phyloP scores from a whole-genome alignment of 2,113 vertebrate species.

The Corydoras sp. region DNA sequence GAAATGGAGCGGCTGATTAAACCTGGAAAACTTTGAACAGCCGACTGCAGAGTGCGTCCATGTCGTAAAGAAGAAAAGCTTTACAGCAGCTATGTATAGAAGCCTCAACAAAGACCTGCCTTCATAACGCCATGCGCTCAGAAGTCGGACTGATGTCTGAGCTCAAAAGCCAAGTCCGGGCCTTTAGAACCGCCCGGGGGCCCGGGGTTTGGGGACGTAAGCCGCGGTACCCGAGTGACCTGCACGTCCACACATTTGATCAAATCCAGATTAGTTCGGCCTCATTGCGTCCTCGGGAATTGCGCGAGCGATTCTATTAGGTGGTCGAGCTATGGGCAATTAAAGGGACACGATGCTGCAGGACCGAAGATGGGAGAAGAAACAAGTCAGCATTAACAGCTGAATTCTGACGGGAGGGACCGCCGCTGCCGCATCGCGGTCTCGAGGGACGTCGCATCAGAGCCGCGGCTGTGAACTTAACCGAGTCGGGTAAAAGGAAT shows the following conservation, averaged over 20 bases:
- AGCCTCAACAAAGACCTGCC: background rate
- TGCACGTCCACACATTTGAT: slow-evolving; percentile 46
- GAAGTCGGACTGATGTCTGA: background rate
- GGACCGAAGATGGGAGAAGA: background rate
- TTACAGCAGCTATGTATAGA: background rate
- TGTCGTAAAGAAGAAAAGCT: background rate
- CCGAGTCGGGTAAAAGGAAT: too few relatives aligned
- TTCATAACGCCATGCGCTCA: background rate
- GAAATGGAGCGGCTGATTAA: background rate
- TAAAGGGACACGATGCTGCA: slow-evolving; percentile 41
- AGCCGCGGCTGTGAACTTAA: too few relatives aligned
- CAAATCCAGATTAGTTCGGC: slow-evolving; percentile 49
- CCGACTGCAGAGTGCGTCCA: background rate
- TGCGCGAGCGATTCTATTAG: slow-evolving; percentile 47
- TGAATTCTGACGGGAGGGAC: background rate
- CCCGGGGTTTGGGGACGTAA: slow-evolving; percentile 27
- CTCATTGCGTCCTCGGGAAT: slow-evolving; percentile 45
- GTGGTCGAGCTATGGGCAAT: slow-evolving; percentile 44
- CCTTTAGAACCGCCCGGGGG: slow-evolving; percentile 3
- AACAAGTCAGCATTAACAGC: background rate
- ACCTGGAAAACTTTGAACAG: background rate
- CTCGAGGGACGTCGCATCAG: too few relatives aligned
- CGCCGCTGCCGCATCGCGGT: too few relatives aligned
- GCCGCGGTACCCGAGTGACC: slow-evolving; percentile 22
- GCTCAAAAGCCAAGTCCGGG: slow-evolving; percentile 6